Base-by-base conservation (phyloP, 1,140 invertebrate species). In the Formica exsecta region DNA sequence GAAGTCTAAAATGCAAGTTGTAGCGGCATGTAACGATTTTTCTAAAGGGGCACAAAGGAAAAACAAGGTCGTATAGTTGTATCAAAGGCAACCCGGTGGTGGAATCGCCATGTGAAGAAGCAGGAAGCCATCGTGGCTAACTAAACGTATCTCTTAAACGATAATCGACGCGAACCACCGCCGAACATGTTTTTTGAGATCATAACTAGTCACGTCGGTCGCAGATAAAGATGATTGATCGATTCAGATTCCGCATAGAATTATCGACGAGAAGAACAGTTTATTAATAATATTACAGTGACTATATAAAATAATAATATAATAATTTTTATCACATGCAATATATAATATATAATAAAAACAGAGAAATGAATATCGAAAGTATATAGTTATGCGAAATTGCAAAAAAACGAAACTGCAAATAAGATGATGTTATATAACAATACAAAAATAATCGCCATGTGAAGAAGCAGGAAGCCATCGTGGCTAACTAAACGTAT, bases 391-490 rank as follows among this genome's bases (percentile, higher is more conserved):
- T 51, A 19, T 16, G 4, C 1, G 5, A 19, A 51, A 51, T 16
- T 48, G 44, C 2, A 8, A 51, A 29, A 29, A 29, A 29, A 0
- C 11, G 11, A 13, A 48, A 48, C 13, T 16, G 3, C 8, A 41
- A 41, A 41, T 9, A 41, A 41, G 8, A 41, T 41, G 8, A 41
- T 41, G 38, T 41, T 8, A 41, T n/a, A n/a, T n/a, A n/a, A n/a
- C n/a, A n/a, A n/a, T n/a, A n/a, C n/a, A n/a, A n/a, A n/a, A n/a
- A n/a, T n/a, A n/a, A n/a, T n/a, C n/a, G n/a, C n/a, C n/a, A n/a
- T n/a, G n/a, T 44, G 68, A 83, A 81, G 68, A 83, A 81, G 29
- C 79, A 62, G 79, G 79, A 83, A 83, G 68, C 22, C 48, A 16
- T 6, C 48, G 51, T 29, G 29, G 11, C 66, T 25, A 22, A 22